These are phyloP conservation scores for Centropristis striata DNA, from an alignment of 2,113 vertebrate genomes.

Conservation along the genomic window DNA sequence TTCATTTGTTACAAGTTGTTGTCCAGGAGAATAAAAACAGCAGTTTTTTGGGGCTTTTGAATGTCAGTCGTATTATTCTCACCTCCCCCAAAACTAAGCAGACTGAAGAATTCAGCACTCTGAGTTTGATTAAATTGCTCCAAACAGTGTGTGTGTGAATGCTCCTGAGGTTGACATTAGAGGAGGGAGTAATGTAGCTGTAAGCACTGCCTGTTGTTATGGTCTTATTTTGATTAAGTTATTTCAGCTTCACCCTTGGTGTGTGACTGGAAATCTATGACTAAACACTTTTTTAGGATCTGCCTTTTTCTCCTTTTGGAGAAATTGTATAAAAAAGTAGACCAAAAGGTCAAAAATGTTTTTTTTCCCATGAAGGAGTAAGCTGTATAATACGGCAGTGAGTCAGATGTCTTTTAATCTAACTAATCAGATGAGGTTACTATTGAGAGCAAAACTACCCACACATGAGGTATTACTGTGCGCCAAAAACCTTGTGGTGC, in stretches of 20 bases:
- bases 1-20: slow-evolving; percentile 14
- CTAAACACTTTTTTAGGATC: not conserved
- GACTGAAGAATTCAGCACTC: slow-evolving; percentile 7
- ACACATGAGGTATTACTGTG: too few relatives aligned
- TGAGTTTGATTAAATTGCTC: slow-evolving; percentile 38
- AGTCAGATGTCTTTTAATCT: not conserved
- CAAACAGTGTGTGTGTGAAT: slow-evolving; percentile 12
- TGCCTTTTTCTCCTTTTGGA: not conserved
- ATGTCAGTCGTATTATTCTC: slow-evolving; percentile 21
- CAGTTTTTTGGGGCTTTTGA: slow-evolving; percentile 3
- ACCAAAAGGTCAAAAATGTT: not conserved
- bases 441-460: too few relatives aligned
- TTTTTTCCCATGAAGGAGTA: not conserved
- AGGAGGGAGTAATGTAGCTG: not conserved
- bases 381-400: not conserved
- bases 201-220: not conserved
- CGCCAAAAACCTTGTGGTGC: too few relatives aligned
- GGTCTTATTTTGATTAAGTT: slow-evolving; percentile 20
- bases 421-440: too few relatives aligned
- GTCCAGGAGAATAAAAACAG: slow-evolving; percentile 1
- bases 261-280: slow-evolving; percentile 11
- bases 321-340: not conserved
- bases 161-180: slow-evolving; percentile 4
- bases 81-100: slow-evolving; percentile 1
- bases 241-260: slow-evolving; percentile 14